These are phyloP conservation scores for Luffia ferchaultella DNA, from an alignment of 2,888 invertebrate species.

Conservation along the genomic window DNA sequence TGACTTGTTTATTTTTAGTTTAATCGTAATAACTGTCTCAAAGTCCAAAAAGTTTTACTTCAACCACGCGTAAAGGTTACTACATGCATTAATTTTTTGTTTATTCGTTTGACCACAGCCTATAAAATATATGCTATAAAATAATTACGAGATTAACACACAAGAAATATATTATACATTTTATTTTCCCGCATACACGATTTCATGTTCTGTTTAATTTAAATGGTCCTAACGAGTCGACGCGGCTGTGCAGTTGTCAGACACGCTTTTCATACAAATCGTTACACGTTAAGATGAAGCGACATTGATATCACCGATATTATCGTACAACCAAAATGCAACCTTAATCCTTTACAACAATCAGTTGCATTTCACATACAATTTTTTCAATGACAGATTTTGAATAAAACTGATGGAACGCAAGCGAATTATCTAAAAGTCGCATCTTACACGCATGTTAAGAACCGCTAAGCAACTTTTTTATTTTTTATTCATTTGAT, in stretches of 20 bases:
- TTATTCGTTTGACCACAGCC: too few relatives aligned
- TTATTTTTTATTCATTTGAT: too few relatives aligned
- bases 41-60: too few relatives aligned
- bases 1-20: too few relatives aligned
- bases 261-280: not conserved
- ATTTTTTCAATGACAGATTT: not conserved
- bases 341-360: not conserved
- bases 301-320: not conserved
- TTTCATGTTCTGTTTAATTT: not conserved
- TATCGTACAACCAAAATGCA: not conserved
- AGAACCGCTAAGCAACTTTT: not conserved
- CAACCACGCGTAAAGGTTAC: too few relatives aligned
- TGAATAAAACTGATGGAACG: not conserved
- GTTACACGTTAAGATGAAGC: not conserved
- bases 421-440: not conserved
- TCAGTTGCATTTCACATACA: not conserved
- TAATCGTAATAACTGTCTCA: too few relatives aligned
- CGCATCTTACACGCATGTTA: not conserved
- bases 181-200: too few relatives aligned
- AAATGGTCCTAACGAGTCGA: not conserved
- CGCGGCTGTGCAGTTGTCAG: not conserved
- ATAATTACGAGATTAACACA: too few relatives aligned
- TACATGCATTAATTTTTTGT: too few relatives aligned
- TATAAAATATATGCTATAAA: too few relatives aligned
- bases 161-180: too few relatives aligned